These are phyloP conservation scores for Gadus chalcogrammus DNA, from an alignment of 2,113 vertebrate genomes.

Conservation along the genomic window DNA sequence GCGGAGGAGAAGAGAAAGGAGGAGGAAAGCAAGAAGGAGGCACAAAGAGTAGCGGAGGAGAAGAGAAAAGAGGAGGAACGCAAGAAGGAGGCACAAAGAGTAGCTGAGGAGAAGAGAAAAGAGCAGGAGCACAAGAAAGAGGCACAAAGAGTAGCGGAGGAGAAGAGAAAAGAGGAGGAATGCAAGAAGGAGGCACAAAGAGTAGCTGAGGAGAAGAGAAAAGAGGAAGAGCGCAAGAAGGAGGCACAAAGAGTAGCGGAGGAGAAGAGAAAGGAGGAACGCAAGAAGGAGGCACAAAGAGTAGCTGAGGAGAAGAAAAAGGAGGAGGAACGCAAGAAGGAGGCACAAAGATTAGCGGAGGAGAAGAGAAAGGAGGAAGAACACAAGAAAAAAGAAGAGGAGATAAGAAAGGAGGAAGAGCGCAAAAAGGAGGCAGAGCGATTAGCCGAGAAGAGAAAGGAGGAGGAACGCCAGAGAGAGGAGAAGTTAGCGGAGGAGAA, in stretches of 20 bases:
- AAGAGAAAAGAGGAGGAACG: not conserved
- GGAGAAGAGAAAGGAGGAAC: not conserved
- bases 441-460: too few species aligned
- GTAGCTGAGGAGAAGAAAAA: constrained; percentile 7
- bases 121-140: not conserved
- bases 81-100: not conserved
- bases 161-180: not conserved
- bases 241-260: not conserved
- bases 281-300: constrained; percentile 2
- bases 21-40: not conserved
- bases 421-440: constrained; percentile 5
- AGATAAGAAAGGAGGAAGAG: not conserved
- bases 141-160: not conserved
- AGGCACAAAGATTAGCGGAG: not conserved
- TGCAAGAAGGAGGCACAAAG: constrained; percentile 1
- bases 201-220: constrained; percentile 3
- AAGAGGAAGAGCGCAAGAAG: not conserved
- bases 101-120: constrained; percentile 6
- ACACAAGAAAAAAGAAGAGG: not conserved
- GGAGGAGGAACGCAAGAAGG: not conserved
- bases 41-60: not conserved
- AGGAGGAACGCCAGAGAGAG: constrained; percentile 1
- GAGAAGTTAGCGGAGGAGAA: not conserved
- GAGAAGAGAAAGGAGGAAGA: constrained; percentile 6
- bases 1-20: constrained; percentile 8